Percentiles rank a stretch among this genome's conserved stretches.
These are phyloP conservation scores for Neofelis nebulosa DNA, from an alignment of 2,113 vertebrate genomes.

Conservation along the genomic window DNA sequence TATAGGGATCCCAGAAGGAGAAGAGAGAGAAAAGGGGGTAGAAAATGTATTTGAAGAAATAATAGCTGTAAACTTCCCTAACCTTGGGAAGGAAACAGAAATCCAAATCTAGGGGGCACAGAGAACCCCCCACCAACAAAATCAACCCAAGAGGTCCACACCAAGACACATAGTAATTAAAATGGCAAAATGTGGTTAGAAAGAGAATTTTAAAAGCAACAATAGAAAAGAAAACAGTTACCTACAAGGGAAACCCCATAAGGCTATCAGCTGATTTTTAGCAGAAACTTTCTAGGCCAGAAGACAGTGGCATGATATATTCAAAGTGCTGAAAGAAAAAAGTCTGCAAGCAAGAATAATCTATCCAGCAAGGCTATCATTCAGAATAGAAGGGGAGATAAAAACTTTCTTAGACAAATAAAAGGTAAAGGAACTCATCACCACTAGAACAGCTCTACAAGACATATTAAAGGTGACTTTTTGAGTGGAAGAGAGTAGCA, in stretches of 20 bases:
- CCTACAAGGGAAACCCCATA: no score
- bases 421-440: background rate
- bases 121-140: background rate
- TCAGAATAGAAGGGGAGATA: background rate
- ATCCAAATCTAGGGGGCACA: background rate
- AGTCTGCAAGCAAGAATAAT: background rate
- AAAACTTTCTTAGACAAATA: background rate
- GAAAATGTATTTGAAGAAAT: background rate
- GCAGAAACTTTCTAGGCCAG: no score
- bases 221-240: no score
- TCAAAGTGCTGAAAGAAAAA: background rate
- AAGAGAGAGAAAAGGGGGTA: background rate
- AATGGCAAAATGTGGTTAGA: background rate
- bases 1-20: background rate
- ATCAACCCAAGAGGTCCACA: background rate
- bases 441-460: background rate
- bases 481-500: background rate
- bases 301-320: background rate
- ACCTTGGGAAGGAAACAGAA: background rate
- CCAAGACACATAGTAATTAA: background rate
- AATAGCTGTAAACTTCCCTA: background rate
- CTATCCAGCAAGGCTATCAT: background rate
- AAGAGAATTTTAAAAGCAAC: background rate
- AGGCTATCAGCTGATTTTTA: no score
- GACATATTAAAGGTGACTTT: background rate